These are phyloP conservation scores for Coracopsis vasa DNA, from an alignment of 2,113 vertebrate genomes.

Conservation along the genomic window DNA sequence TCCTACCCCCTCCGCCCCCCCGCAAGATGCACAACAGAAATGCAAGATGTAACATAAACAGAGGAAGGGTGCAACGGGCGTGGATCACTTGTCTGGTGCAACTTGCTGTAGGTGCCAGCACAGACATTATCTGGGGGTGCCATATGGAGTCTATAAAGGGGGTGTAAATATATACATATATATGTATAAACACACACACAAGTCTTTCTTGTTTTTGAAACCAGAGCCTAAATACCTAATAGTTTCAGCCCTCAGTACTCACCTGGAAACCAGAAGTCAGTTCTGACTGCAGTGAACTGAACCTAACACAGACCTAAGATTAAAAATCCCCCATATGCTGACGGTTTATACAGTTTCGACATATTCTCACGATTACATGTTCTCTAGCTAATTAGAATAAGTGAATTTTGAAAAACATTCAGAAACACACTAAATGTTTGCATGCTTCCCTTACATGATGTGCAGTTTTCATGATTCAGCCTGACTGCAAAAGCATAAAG, in stretches of 20 bases:
- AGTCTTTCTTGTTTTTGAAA: background rate
- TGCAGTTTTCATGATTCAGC: background rate
- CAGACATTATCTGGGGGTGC: background rate
- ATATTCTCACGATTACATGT: background rate
- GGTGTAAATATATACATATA: background rate
- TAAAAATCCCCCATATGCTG: background rate
- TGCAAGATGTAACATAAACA: background rate
- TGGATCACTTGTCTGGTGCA: background rate
- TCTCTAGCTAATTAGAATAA: background rate
- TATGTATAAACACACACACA: background rate
- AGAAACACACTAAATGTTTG: background rate
- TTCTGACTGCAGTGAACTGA: background rate
- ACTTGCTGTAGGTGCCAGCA: background rate
- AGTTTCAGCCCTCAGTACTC: background rate
- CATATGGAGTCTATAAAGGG: background rate
- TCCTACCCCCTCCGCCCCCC: rapidly evolving
- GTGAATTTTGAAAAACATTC: background rate
- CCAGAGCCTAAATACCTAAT: background rate
- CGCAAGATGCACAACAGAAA: background rate
- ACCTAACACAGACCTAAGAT: background rate
- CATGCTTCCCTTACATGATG: background rate
- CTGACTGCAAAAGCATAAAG: background rate
- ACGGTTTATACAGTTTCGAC: background rate
- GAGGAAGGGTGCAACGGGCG: background rate
- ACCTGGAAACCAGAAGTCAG: background rate